Base-by-base conservation (phyloP, 2,113 vertebrate genomes). In the Cercopithecus mona region DNA sequence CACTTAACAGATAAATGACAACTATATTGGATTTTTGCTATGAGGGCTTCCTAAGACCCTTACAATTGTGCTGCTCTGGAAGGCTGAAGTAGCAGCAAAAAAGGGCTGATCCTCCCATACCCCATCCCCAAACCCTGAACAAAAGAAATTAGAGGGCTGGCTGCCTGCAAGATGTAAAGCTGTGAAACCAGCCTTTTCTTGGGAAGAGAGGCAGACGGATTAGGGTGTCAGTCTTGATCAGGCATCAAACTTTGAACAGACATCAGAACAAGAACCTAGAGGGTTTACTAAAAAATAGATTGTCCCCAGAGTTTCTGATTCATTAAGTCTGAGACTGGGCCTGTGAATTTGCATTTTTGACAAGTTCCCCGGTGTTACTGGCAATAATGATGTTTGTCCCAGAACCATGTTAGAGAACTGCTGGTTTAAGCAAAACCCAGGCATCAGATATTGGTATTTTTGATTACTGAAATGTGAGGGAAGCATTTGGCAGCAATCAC, bases 401-500 rank as follows among this genome's bases (percentile, higher is more conserved):
- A n/a, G 84, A 45, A 85, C 20, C 32, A 43, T 38, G 40, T 93
- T 78, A 94, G 57, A 90, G 61, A 97, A 90, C 40, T 55, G 25
- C 85, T 93, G 43, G 30, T 90, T 18, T 61, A 93, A 68, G 50
- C 18, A 76, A 97, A 94, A 89, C 38, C 72, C 80, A 83, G 52
- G 22, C 35, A 12, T 94, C 78, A 66, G 27, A 80, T 89, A 66
- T 89, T 89, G 89, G 35, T 85, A 89, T 76, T 90, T 94, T 87
- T 90, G 66, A 66, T 92, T 45, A 85, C 48, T 87, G 59, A 93
- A 95, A 70, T 81, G 66, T 87, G 43, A 95, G 50, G 73, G 59
- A 92, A 43, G 61, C n/a, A 82, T 86, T 88, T 94, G 64, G 85
- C 73, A 97, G 66, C 25, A 86, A 86, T 93, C 55, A 90, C 43